Conservation (phyloP, 2,113 vertebrate genomes). For the Mola mola region DNA sequence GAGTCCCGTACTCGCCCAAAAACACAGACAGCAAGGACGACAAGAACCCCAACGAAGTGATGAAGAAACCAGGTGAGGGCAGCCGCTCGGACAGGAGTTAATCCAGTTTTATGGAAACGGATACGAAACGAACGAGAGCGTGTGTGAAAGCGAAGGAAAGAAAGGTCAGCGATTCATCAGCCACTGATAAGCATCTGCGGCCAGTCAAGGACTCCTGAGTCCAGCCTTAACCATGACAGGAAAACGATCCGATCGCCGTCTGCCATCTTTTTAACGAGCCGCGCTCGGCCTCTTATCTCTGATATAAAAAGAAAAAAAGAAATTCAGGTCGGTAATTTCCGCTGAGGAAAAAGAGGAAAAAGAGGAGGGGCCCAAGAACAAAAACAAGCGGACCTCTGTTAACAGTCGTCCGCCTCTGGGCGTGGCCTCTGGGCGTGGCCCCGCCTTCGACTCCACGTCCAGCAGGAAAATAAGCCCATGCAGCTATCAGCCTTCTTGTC, state of each 20-base stretch:
- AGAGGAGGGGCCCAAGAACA: slow-evolving; percentile 19
- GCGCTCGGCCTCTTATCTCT: slow-evolving; percentile 41
- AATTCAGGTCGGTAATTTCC: too few species aligned
- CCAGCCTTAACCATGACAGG: slow-evolving; percentile 43
- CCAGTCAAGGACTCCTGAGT: slow-evolving; percentile 75
- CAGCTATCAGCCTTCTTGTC: too few species aligned
- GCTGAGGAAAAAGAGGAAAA: slow-evolving; percentile 16
- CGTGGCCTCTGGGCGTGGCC: too few species aligned
- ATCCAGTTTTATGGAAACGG: too few species aligned
- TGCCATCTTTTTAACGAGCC: slow-evolving; percentile 54
- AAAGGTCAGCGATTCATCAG: slow-evolving; percentile 70
- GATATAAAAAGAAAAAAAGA: too few species aligned
- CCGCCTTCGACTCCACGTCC: too few species aligned
- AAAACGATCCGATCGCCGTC: slow-evolving; percentile 60
- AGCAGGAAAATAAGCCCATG: too few species aligned
- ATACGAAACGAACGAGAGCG: too few species aligned
- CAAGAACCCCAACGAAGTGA: slow-evolving; percentile 73
- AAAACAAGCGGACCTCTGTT: slow-evolving; percentile 53
- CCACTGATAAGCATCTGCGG: slow-evolving; percentile 74
- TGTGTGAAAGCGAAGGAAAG: slow-evolving; percentile 41
- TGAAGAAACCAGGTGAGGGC: slow-evolving; percentile 75
- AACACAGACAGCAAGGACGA: slow-evolving; percentile 87
- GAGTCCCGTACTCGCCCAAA: slow-evolving; percentile 82
- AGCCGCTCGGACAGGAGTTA: background rate
- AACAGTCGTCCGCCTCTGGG: slow-evolving; percentile 4